A percentile compares a stretch with the other conserved stretches of the same genome.
phyloP scores from a whole-genome alignment of 2,797 vertebrate species.

The Allobates femoralis region DNA sequence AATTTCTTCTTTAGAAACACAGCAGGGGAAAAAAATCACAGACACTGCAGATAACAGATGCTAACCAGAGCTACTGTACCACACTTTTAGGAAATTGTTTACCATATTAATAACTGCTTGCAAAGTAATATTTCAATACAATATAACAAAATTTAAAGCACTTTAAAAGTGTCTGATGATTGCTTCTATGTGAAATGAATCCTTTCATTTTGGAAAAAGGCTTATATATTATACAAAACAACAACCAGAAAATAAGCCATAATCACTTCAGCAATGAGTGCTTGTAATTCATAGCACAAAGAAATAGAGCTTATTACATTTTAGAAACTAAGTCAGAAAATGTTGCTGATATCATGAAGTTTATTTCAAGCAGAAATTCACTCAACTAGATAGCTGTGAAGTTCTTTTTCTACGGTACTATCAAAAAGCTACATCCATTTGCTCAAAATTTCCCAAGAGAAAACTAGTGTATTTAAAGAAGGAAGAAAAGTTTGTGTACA shows the following conservation, averaged over 20 bases:
- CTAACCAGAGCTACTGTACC: background rate
- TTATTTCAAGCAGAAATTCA: conserved; percentile 32
- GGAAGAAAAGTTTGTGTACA: background rate
- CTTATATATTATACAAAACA: background rate
- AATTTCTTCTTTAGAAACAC: background rate
- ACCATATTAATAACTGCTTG: background rate
- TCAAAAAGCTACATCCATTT: conserved; percentile 17
- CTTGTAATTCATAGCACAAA: background rate
- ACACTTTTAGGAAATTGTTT: background rate
- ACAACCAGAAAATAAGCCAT: background rate
- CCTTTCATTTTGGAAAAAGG: background rate
- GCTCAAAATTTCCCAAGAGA: background rate
- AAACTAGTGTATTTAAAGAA: background rate
- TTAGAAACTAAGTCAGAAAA: conserved; percentile 33
- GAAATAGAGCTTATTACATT: background rate
- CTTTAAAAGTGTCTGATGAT: background rate
- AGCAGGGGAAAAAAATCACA: background rate
- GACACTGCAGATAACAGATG: background rate
- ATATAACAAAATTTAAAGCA: background rate
- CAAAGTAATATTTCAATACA: background rate
- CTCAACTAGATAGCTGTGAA: background rate
- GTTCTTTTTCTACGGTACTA: background rate
- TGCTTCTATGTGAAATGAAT: background rate
- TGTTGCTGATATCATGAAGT: conserved; percentile 45
- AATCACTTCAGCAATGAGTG: background rate